phyloP scores from a whole-genome alignment of 2,113 vertebrate genomes.

The Eublepharis macularius region DNA sequence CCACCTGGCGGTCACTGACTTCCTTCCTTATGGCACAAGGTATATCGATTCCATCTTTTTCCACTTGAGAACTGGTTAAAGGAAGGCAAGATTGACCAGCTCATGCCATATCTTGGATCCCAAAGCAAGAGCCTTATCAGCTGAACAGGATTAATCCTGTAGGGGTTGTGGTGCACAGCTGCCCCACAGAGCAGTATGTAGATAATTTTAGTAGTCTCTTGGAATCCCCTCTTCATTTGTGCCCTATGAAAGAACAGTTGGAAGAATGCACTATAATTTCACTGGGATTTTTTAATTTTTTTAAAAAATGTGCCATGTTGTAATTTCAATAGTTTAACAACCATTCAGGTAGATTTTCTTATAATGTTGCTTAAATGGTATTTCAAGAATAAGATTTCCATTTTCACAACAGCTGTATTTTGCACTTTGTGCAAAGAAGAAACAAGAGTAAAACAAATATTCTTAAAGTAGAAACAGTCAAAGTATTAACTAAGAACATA shows the following conservation, averaged over 20 bases:
- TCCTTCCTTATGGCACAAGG: not conserved
- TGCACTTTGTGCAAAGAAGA: conserved; percentile 37
- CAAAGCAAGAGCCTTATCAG: not conserved
- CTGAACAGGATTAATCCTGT: not conserved
- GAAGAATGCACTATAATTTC: not conserved
- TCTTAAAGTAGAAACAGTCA: conserved; percentile 28
- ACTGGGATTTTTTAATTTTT: not conserved
- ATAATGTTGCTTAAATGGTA: conserved; percentile 48
- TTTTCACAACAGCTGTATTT: not conserved
- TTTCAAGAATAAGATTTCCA: conserved; percentile 2
- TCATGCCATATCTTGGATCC: not conserved
- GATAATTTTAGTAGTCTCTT: too few relatives aligned
- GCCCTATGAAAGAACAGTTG: too few relatives aligned
- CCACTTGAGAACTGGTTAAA: not conserved
- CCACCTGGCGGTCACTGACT: not conserved
- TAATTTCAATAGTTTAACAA: conserved; percentile 34
- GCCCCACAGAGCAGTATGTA: not conserved
- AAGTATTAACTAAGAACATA: conserved; percentile 48
- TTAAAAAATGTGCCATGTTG: not conserved
- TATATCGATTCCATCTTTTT: not conserved
- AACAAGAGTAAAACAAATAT: conserved; percentile 50
- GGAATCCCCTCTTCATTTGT: too few relatives aligned
- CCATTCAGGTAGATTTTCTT: conserved; percentile 34
- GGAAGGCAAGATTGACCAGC: not conserved
- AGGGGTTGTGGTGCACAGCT: not conserved